Evolutionary conservation across 92 coral and sea anemone species (phyloP).

Genomic region (Epizoanthus illoricatus): DNA sequence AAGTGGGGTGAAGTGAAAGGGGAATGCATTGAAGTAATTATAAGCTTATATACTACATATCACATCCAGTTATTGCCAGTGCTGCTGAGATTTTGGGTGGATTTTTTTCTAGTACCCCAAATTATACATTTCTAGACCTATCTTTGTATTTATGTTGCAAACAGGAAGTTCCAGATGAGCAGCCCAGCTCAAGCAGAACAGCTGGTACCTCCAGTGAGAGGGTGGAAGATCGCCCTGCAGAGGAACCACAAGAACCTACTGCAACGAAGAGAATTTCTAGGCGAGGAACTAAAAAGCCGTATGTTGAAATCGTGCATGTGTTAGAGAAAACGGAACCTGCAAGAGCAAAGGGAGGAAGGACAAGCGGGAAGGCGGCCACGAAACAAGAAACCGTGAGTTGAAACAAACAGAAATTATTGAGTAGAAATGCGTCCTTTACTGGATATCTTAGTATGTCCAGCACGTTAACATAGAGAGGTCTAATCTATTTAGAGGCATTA

Average conservation of each 20-base stretch:
- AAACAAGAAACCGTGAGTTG: conserved; percentile 16
- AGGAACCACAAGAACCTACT: neutral
- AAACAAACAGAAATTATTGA: neutral
- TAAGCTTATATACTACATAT: too few species aligned
- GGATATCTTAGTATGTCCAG: too few species aligned
- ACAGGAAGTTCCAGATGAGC: neutral
- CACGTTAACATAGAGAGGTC: too few species aligned
- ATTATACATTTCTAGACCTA: too few species aligned
- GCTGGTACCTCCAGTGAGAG: neutral
- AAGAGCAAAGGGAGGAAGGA: conserved; percentile 7
- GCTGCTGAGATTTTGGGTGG: too few species aligned
- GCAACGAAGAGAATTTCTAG: conserved; percentile 28
- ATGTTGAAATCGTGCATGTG: conserved; percentile 3
- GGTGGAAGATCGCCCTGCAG: neutral
- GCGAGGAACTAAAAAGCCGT: conserved; percentile 32
- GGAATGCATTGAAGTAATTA: too few species aligned
- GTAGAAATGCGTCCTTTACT: neutral
- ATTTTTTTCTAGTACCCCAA: too few species aligned
- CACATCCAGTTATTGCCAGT: too few species aligned
- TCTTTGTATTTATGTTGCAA: too few species aligned
- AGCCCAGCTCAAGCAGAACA: neutral
- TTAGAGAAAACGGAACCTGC: conserved; percentile 1
- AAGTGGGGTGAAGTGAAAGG: too few species aligned
- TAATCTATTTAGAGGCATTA: too few species aligned
- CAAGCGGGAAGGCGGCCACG: conserved; percentile 12